Conservation (phyloP, 2,888 invertebrate species). For the Adineta ricciae region DNA sequence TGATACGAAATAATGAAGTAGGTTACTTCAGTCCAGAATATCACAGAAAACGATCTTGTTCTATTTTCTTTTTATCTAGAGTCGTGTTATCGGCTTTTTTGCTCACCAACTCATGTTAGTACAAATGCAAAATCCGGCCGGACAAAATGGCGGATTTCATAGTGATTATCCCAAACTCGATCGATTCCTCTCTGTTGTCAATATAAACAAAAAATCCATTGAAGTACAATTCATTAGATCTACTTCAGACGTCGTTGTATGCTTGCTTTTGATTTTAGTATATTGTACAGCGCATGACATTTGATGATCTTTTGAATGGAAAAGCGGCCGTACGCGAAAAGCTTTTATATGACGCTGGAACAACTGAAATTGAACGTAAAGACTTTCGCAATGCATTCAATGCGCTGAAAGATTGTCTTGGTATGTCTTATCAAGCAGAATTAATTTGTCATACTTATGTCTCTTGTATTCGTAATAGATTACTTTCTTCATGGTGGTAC, state of each 20-base stretch:
- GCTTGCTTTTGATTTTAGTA: background rate
- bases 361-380: background rate
- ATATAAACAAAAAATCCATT: background rate
- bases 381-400: background rate
- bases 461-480: background rate
- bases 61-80: background rate
- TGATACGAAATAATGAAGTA: constrained; percentile 7
- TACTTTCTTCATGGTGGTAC: constrained; percentile 16
- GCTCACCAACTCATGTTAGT: background rate
- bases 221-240: no score
- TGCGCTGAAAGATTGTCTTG: constrained; percentile 8
- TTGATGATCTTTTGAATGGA: background rate
- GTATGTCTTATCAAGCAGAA: background rate
- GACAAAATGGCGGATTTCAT: constrained; percentile 10
- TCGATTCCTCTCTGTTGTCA: background rate
- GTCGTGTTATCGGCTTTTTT: background rate
- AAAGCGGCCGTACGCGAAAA: background rate
- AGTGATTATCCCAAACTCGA: background rate
- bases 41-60: no score
- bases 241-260: no score
- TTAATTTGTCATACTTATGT: background rate
- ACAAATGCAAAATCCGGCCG: background rate
- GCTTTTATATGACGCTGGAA: background rate
- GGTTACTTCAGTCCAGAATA: background rate
- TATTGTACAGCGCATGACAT: background rate